Base-by-base conservation (phyloP, 2,888 invertebrate genomes). In the Sesia apiformis region DNA sequence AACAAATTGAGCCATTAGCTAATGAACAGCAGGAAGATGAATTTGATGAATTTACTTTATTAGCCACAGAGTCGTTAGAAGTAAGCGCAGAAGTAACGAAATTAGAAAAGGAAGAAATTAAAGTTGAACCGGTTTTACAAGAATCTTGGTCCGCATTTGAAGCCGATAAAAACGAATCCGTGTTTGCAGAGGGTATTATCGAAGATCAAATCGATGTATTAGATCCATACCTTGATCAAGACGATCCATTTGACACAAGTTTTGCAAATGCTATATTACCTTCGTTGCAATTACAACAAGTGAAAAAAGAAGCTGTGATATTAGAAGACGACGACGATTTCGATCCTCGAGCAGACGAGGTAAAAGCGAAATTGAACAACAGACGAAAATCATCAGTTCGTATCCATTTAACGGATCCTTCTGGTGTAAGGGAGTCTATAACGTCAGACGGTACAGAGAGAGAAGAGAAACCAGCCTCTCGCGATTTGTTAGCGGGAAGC, bases 201-300 rank as follows among this genome's bases (percentile, higher is more conserved):
- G 89, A 90, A 70, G 88, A 90, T 70, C 83, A 86, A 62, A 77
- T 85, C 59, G 87, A 89, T 66, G 72, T 83, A 3, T 55, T 79
- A 59, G 86, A 86, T 64, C 84, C 81, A 53, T 91, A 91, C 69
- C 70, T 85, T 60, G 92, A 91, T 60, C 91, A 92, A 67, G 92
- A 92, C 66, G 96, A 96, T 91, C 96, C 96, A 0, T 96, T 96
- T 68, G 96, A 96, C 70, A 96, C 96, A 38, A 93, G 94, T 53
- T 95, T 95, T 77, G 96, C 94, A 0, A 94, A 94, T 55, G 93
- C 94, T 66, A 91, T 96, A 52, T 84, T 95, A 53, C 95, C 93
- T 62, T 53, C 66, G 5, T 56, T 66, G 39, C 65, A 71, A 52
- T 81, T 90, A 54, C 78, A 82, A 61, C 79, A 86, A 75, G 74